Conservation (phyloP, 2,797 vertebrate species). For the Knipowitschia caucasica region DNA sequence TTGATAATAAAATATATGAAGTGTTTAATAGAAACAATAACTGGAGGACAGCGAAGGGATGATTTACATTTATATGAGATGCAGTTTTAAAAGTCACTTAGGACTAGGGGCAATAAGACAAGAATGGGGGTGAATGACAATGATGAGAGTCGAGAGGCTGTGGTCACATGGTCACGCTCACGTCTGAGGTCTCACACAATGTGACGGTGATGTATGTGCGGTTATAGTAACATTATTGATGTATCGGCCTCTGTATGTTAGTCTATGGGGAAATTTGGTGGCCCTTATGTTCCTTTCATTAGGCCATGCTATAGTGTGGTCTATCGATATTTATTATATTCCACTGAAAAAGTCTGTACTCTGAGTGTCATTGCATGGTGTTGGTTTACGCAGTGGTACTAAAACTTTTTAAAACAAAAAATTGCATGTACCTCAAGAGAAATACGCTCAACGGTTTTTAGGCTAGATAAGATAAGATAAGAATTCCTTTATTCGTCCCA, state of each 20-base stretch:
- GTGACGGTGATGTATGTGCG: background rate
- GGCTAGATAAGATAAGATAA: too few species aligned
- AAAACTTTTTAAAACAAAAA: too few species aligned
- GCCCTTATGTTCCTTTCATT: too few species aligned
- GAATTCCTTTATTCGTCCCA: too few species aligned
- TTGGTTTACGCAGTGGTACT: too few species aligned
- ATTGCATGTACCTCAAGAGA: too few species aligned
- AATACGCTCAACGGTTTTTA: too few species aligned
- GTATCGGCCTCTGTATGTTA: background rate
- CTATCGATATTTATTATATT: too few species aligned
- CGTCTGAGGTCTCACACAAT: background rate
- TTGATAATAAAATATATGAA: constrained; percentile 11
- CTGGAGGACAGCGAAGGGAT: constrained; percentile 9
- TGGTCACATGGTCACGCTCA: background rate
- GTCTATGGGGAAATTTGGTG: background rate
- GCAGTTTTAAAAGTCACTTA: constrained; percentile 9
- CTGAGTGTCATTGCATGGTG: too few species aligned
- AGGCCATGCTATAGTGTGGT: too few species aligned
- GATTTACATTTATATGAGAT: constrained; percentile 15
- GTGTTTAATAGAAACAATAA: constrained; percentile 8
- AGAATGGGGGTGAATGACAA: constrained; percentile 8
- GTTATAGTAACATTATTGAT: background rate
- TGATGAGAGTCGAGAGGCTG: background rate
- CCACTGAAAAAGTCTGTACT: too few species aligned
- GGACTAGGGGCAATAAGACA: constrained; percentile 6